These are phyloP conservation scores for Myotis planiceps DNA, from an alignment of 2,797 vertebrate genomes.

Conservation along the genomic window DNA sequence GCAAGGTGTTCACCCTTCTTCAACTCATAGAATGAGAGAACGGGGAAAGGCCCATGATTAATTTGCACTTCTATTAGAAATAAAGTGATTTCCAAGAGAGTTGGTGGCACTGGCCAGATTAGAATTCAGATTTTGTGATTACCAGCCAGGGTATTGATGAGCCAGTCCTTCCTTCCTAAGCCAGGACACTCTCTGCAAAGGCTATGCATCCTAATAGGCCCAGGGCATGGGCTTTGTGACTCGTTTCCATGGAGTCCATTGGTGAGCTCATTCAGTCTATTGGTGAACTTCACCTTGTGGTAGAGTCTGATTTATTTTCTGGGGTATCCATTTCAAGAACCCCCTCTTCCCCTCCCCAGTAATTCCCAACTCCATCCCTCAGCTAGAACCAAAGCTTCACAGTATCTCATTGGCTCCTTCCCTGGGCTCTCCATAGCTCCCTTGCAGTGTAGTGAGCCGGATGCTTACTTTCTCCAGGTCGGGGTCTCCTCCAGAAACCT, in stretches of 20 bases:
- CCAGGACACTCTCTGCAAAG: background rate
- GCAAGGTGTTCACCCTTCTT: background rate
- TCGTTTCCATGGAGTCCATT: rapidly evolving
- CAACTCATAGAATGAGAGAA: background rate
- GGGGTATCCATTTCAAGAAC: background rate
- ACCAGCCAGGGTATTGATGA: background rate
- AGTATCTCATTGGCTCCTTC: background rate
- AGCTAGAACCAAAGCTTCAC: background rate
- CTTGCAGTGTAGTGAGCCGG: background rate
- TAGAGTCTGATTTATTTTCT: background rate
- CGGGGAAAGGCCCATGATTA: too few relatives aligned
- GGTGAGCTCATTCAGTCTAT: background rate
- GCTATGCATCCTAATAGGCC: rapidly evolving
- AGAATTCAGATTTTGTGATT: background rate
- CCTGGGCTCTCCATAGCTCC: background rate
- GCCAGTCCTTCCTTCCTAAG: background rate
- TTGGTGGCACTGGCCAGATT: background rate
- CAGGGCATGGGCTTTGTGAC: background rate
- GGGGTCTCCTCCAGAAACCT: background rate
- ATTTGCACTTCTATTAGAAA: background rate
- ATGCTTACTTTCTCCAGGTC: background rate
- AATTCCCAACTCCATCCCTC: background rate
- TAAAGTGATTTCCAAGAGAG: background rate
- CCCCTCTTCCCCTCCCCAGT: background rate
- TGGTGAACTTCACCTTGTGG: rapidly evolving